phyloP scores from a whole-genome alignment of 2,888 invertebrate genomes.

The Chrysina gloriosa region DNA sequence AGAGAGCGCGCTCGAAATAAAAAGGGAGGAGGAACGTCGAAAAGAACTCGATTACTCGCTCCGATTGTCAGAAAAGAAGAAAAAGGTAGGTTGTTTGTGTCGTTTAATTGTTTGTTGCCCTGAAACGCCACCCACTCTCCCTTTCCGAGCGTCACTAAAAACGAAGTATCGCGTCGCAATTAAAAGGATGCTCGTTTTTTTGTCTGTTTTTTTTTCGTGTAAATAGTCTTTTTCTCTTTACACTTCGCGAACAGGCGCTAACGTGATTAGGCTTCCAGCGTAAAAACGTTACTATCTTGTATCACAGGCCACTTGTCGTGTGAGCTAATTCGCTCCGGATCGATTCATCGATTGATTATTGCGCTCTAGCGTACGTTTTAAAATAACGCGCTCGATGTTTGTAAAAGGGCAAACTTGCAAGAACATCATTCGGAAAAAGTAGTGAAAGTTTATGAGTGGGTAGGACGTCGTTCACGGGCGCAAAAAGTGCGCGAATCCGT shows the following conservation, averaged over 20 bases:
- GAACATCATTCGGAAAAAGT: too few relatives aligned
- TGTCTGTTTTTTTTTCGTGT: background rate
- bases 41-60: background rate
- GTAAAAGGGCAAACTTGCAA: too few relatives aligned
- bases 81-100: slow-evolving; percentile 17
- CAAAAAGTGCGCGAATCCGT: too few relatives aligned
- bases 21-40: background rate
- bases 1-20: too few relatives aligned
- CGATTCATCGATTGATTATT: slow-evolving; percentile 3
- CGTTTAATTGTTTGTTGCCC: slow-evolving; percentile 11
- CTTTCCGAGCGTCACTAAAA: background rate
- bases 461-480: too few relatives aligned
- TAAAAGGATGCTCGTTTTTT: background rate
- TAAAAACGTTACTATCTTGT: background rate
- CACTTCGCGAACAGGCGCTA: slow-evolving; percentile 1
- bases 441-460: too few relatives aligned
- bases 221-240: background rate
- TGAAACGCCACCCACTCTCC: background rate
- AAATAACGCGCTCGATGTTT: too few relatives aligned
- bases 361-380: too few relatives aligned
- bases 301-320: background rate
- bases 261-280: background rate
- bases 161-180: background rate
- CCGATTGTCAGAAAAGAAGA: background rate
- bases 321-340: background rate